These are phyloP conservation scores for Geotrupes spiniger DNA, from an alignment of 2,888 invertebrate species.

Conservation along the genomic window DNA sequence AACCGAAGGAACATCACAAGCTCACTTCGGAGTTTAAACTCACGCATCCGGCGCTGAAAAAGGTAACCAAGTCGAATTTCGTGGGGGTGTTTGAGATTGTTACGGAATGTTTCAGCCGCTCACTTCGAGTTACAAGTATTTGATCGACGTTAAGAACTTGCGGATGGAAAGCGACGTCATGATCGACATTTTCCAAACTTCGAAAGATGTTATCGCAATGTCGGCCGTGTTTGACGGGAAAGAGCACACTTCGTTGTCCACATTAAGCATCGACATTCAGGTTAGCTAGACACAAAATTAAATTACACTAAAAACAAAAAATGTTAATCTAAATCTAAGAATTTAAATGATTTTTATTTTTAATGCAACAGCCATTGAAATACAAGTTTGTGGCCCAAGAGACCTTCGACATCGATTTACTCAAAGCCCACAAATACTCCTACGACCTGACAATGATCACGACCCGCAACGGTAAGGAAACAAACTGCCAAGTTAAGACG, in stretches of 20 bases:
- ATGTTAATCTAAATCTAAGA: no score
- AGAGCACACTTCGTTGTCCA: no score
- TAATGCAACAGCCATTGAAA: conserved; percentile 5
- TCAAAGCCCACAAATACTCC: no score
- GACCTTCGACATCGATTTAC: no score
- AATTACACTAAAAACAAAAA: no score
- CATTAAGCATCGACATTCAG: no score
- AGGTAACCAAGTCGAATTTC: no score
- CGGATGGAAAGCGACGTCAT: conserved; percentile 46
- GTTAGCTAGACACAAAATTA: no score
- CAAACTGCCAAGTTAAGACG: neutral
- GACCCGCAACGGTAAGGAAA: neutral
- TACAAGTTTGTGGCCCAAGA: neutral
- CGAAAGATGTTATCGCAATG: conserved; percentile 54
- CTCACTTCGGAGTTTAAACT: conserved; percentile 58
- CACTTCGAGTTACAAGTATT: conserved; percentile 44
- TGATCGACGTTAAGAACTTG: conserved; percentile 46
- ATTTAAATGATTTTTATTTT: no score
- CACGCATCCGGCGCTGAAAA: conserved; percentile 64
- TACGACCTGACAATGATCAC: no score
- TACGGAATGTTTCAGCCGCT: conserved; percentile 16
- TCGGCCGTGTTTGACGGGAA: no score
- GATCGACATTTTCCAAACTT: conserved; percentile 60
- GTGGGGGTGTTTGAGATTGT: neutral
- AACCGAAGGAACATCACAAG: conserved; percentile 26